phyloP scores from a whole-genome alignment of 2,888 invertebrate species.

The Sinohyriopsis cumingii region DNA sequence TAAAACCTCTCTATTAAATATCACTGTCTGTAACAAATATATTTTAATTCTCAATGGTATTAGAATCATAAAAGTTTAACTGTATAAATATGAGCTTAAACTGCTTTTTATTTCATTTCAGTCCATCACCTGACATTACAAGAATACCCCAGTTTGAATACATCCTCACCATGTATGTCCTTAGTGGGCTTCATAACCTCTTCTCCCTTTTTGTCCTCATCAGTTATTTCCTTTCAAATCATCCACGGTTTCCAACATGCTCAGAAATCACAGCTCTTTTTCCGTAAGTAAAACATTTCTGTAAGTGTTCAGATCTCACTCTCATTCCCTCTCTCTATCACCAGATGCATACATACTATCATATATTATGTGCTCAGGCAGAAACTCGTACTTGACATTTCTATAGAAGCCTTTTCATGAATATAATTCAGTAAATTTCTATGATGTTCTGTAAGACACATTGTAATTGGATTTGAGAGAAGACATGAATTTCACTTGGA shows the following conservation, averaged over 20 bases:
- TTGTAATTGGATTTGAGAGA: too few species aligned
- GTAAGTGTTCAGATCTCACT: background rate
- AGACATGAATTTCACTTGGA: too few species aligned
- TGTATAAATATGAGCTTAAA: background rate
- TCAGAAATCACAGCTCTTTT: slow-evolving; percentile 53
- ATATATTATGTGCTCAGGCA: too few species aligned
- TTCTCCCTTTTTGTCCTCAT: slow-evolving; percentile 67
- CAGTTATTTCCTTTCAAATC: slow-evolving; percentile 70
- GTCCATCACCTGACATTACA: slow-evolving; percentile 53
- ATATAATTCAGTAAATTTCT: too few species aligned
- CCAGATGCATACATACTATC: background rate
- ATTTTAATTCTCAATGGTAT: background rate
- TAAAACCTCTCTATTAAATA: too few species aligned
- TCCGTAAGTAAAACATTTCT: slow-evolving; percentile 36
- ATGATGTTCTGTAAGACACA: too few species aligned
- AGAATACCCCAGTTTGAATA: slow-evolving; percentile 47
- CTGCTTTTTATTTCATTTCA: slow-evolving; percentile 33
- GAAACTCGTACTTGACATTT: too few species aligned
- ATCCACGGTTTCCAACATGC: slow-evolving; percentile 63
- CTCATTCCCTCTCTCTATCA: background rate
- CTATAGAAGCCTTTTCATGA: too few species aligned
- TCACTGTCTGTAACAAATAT: too few species aligned
- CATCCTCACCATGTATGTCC: slow-evolving; percentile 52
- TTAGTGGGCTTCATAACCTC: slow-evolving; percentile 66
- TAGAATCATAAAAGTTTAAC: background rate